A percentile compares a stretch with the other conserved stretches of the same genome.
Evolutionary conservation across 2,888 invertebrate genomes (phyloP).

Genomic region (Ennomos erosarius): DNA sequence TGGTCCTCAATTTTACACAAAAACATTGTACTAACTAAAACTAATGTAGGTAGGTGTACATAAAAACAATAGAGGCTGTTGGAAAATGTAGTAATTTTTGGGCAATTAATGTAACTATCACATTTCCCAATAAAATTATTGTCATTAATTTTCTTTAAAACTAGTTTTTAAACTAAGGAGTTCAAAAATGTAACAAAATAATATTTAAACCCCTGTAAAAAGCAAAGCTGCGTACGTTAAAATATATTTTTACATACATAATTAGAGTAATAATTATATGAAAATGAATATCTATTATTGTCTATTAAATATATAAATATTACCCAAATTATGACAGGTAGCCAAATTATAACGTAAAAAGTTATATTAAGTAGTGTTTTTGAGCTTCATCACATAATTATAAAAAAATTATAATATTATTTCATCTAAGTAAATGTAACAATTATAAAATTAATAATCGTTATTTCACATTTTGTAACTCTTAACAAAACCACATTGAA

Average conservation of each 20-base stretch:
- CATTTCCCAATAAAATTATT: slow-evolving; percentile 37
- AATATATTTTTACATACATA: slow-evolving; percentile 1
- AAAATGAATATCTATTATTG: neutral
- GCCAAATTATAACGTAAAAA: slow-evolving; percentile 6
- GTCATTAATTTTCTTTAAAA: slow-evolving; percentile 21
- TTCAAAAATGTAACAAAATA: slow-evolving; percentile 4
- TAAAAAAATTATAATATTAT: slow-evolving; percentile 1
- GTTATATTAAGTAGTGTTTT: slow-evolving; percentile 1
- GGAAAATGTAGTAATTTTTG: slow-evolving; percentile 46
- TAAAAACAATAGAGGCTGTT: slow-evolving; percentile 24
- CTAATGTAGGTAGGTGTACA: slow-evolving; percentile 24
- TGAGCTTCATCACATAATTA: slow-evolving; percentile 8
- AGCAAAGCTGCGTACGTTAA: slow-evolving; percentile 5
- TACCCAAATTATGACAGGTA: slow-evolving; percentile 12
- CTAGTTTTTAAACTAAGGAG: slow-evolving; percentile 5
- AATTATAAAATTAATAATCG: slow-evolving; percentile 1
- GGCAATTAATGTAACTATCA: slow-evolving; percentile 45
- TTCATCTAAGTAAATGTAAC: neutral
- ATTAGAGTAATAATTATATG: slow-evolving; percentile 5
- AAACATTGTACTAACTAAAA: slow-evolving; percentile 39
- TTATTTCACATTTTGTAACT: slow-evolving; percentile 13
- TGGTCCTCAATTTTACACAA: slow-evolving; percentile 53
- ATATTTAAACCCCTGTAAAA: slow-evolving; percentile 9
- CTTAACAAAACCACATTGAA: slow-evolving; percentile 25
- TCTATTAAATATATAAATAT: slow-evolving; percentile 1